A percentile compares a stretch with the other conserved stretches of the same genome.
These are phyloP conservation scores for Equus przewalskii DNA, from an alignment of 2,113 vertebrate genomes.

Conservation along the genomic window DNA sequence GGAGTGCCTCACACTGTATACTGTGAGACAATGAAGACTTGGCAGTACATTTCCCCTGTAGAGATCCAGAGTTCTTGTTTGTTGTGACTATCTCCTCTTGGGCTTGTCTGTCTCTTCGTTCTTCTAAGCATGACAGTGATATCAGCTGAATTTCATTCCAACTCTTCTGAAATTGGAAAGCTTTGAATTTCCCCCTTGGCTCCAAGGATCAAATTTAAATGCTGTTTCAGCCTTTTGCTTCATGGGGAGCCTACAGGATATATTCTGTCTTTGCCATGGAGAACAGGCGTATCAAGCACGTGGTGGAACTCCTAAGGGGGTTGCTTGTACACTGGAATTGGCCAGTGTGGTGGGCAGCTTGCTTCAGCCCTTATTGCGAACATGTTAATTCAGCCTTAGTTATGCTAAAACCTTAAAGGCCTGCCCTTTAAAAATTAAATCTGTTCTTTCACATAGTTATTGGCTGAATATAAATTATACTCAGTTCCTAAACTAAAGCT, in stretches of 20 bases:
- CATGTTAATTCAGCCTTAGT: constrained; percentile 79
- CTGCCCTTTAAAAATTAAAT: constrained; percentile 76
- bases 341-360: constrained; percentile 42
- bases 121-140: constrained; percentile 49
- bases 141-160: constrained; percentile 51
- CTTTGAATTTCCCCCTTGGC: constrained; percentile 52
- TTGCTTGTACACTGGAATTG: constrained; percentile 54
- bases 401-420: constrained; percentile 76
- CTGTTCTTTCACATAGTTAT: constrained; percentile 72
- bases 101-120: not conserved
- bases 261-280: constrained; percentile 58
- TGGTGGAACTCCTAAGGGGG: constrained; percentile 56
- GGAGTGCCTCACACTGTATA: not conserved
- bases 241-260: not conserved
- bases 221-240: constrained; percentile 34
- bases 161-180: constrained; percentile 51
- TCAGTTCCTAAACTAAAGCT: constrained; percentile 57
- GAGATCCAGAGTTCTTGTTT: not conserved
- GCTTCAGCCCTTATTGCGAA: constrained; percentile 58
- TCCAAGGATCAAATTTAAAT: constrained; percentile 68
- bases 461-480: constrained; percentile 74
- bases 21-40: not conserved
- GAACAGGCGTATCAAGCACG: constrained; percentile 36
- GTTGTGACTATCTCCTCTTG: not conserved
- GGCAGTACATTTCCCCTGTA: constrained; percentile 35